Percentiles rank a stretch among this genome's conserved stretches.
phyloP scores from a whole-genome alignment of 2,888 invertebrate genomes.

The Amblyteles armatorius region DNA sequence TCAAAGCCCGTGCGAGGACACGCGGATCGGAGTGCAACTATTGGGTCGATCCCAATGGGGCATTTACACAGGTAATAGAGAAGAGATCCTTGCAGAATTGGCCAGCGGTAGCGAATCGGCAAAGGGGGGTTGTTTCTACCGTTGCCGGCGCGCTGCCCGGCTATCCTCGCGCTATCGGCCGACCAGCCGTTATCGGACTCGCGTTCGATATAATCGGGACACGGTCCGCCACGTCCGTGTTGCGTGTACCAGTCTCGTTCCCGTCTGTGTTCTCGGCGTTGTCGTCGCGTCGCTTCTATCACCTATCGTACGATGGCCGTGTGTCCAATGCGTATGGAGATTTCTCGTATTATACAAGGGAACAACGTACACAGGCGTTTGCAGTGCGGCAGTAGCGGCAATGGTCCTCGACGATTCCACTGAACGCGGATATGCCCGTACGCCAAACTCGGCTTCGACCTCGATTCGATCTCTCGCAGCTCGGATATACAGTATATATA shows the following conservation, averaged over 20 bases:
- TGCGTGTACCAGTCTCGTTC: constrained; percentile 40
- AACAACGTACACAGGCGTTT: constrained; percentile 3
- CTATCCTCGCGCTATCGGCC: constrained; percentile 41
- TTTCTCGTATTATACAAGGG: constrained; percentile 8
- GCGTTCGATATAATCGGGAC: constrained; percentile 66
- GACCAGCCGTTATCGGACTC: constrained; percentile 62
- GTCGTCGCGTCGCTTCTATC: constrained; percentile 37
- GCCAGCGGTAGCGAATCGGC: constrained; percentile 37
- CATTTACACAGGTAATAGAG: constrained; percentile 74
- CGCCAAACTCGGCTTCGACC: constrained; percentile 47
- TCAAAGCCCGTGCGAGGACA: constrained; percentile 58
- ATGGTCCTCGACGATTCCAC: constrained; percentile 43
- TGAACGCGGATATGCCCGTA: constrained; percentile 38
- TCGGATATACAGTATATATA: background rate
- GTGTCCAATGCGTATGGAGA: constrained; percentile 2
- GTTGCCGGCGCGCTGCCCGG: background rate
- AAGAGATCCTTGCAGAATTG: constrained; percentile 58
- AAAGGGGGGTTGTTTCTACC: constrained; percentile 42
- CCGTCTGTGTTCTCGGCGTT: constrained; percentile 14
- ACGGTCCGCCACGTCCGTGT: constrained; percentile 50
- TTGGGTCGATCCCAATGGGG: constrained; percentile 53
- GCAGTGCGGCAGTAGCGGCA: background rate
- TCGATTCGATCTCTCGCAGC: constrained; percentile 47
- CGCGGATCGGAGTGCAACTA: constrained; percentile 69
- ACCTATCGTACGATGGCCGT: background rate